Conservation (phyloP, 1,140 invertebrate genomes). For the Drosophila erecta region DNA sequence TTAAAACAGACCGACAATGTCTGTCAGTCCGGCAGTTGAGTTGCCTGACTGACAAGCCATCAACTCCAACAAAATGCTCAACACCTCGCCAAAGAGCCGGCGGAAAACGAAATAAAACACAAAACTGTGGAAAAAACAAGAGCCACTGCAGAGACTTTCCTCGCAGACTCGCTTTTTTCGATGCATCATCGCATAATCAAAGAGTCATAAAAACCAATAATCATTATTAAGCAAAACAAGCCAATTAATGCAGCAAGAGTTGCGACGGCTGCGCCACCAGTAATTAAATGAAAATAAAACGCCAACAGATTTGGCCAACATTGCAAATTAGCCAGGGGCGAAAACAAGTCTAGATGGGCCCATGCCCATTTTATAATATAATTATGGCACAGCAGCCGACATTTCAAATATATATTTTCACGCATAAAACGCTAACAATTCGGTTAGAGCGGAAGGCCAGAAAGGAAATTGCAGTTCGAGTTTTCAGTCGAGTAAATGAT, state of each 20-base stretch:
- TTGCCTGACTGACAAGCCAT: conserved; percentile 69
- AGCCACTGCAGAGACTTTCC: conserved; percentile 1
- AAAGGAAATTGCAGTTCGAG: conserved; percentile 29
- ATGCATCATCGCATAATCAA: conserved; percentile 83
- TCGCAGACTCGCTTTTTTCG: conserved; percentile 59
- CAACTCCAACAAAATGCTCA: conserved; percentile 75
- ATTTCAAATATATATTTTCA: conserved; percentile 27
- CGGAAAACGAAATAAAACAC: conserved; percentile 8
- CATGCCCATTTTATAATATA: conserved; percentile 56
- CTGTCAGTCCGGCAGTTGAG: conserved; percentile 42
- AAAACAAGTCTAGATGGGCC: conserved; percentile 70
- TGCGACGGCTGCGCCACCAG: conserved; percentile 30
- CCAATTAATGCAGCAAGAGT: conserved; percentile 71
- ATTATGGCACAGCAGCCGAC: conserved; percentile 52
- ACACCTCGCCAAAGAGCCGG: conserved; percentile 59
- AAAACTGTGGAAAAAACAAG: background rate
- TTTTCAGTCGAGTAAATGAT: background rate
- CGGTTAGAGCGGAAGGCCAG: conserved; percentile 32
- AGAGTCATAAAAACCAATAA: conserved; percentile 83
- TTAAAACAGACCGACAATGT: conserved; percentile 40
- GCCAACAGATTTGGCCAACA: conserved; percentile 70
- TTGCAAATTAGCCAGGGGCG: conserved; percentile 21
- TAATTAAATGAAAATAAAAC: conserved; percentile 83
- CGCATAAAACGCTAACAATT: conserved; percentile 63
- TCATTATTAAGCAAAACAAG: conserved; percentile 83